Conservation (phyloP, 2,888 invertebrate species). For the Ectemnius continuus region DNA sequence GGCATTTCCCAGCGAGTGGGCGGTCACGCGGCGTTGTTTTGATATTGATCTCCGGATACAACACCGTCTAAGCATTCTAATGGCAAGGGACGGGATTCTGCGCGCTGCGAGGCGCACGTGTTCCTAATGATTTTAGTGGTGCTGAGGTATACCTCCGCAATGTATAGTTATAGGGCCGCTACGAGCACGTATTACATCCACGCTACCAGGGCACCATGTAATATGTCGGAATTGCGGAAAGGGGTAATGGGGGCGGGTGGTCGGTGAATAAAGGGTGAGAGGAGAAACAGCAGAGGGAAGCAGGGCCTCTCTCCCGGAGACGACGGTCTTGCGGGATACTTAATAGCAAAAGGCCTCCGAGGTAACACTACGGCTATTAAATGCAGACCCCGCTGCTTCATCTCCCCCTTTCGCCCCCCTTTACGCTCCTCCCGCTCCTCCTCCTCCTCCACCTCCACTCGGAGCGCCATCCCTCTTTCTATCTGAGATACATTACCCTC, state of each 20-base stretch:
- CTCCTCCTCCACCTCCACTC: background rate
- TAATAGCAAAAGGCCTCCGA: slow-evolving; percentile 73
- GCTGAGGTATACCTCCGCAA: slow-evolving; percentile 64
- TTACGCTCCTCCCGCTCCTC: background rate
- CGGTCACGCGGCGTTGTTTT: slow-evolving; percentile 66
- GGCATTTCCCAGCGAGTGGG: slow-evolving; percentile 45
- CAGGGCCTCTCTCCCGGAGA: slow-evolving; percentile 34
- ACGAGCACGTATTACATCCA: slow-evolving; percentile 65
- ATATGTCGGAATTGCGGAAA: slow-evolving; percentile 64
- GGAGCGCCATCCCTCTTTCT: background rate
- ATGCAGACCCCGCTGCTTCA: slow-evolving; percentile 61
- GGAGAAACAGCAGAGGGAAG: background rate
- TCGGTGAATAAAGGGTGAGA: slow-evolving; percentile 29
- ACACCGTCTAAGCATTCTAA: slow-evolving; percentile 72
- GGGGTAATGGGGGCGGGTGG: slow-evolving; percentile 38
- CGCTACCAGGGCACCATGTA: slow-evolving; percentile 63
- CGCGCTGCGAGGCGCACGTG: slow-evolving; percentile 73
- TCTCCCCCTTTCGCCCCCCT: slow-evolving; percentile 31
- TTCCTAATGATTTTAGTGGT: slow-evolving; percentile 76
- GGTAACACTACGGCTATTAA: slow-evolving; percentile 74
- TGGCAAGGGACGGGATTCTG: slow-evolving; percentile 73
- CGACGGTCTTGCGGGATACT: slow-evolving; percentile 75
- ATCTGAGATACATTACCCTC: background rate
- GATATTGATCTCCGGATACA: slow-evolving; percentile 74
- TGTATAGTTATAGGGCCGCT: slow-evolving; percentile 64